phyloP scores from a whole-genome alignment of 2,113 vertebrate species.

The Echinops telfairi region DNA sequence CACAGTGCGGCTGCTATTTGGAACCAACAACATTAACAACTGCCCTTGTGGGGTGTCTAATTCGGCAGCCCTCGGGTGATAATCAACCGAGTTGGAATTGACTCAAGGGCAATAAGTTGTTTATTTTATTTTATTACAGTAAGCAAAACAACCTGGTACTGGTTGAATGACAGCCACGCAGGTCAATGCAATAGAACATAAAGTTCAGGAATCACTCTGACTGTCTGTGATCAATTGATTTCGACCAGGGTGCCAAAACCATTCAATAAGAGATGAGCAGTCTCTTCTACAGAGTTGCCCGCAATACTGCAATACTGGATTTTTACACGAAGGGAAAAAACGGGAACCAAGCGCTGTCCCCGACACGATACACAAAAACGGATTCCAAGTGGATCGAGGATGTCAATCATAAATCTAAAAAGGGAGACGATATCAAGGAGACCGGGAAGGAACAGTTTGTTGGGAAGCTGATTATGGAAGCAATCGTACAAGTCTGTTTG shows the following conservation, averaged over 20 bases:
- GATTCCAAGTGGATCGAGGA: background rate
- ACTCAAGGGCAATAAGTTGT: background rate
- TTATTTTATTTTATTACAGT: background rate
- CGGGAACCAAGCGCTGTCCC: background rate
- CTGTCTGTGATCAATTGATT: background rate
- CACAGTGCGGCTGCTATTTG: too few species aligned
- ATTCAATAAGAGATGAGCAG: background rate
- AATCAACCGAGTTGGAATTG: background rate
- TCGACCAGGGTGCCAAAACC: background rate
- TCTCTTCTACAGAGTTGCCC: background rate
- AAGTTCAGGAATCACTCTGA: background rate
- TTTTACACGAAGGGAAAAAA: background rate
- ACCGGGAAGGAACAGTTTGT: too few species aligned
- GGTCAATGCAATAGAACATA: background rate
- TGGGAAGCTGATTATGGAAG: too few species aligned
- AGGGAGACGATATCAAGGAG: too few species aligned
- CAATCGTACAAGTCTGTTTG: too few species aligned
- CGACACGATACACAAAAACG: background rate
- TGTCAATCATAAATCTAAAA: background rate
- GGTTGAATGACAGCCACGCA: background rate
- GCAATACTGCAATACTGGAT: background rate
- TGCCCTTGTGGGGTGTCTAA: background rate
- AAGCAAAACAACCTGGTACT: background rate
- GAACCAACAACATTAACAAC: too few species aligned
- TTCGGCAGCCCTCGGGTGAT: background rate